phyloP scores from a whole-genome alignment of 2,888 invertebrate genomes.

The Torymus texanus region DNA sequence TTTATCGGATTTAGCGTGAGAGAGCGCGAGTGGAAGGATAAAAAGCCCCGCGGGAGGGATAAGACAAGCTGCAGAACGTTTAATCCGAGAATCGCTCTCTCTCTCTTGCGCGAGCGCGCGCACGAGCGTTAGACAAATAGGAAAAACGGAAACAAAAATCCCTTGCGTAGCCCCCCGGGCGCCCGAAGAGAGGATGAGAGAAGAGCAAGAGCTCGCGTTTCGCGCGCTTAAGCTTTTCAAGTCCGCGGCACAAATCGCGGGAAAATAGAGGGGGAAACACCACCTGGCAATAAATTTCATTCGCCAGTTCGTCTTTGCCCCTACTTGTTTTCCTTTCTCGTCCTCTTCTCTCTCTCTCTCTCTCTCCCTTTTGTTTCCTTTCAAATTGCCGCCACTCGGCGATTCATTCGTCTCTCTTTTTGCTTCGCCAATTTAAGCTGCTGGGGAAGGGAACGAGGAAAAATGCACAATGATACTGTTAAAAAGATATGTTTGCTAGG shows the following conservation, averaged over 20 bases:
- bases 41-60: conserved; percentile 8
- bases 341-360: conserved; percentile 34
- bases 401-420: conserved; percentile 40
- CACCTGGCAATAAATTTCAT: conserved; percentile 61
- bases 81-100: conserved; percentile 54
- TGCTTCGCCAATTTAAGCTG: conserved; percentile 33
- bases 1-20: conserved; percentile 40
- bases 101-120: neutral
- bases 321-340: conserved; percentile 54
- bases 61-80: conserved; percentile 58
- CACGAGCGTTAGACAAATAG: conserved; percentile 38
- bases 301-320: conserved; percentile 57
- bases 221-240: conserved; percentile 60
- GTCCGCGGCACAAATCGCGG: conserved; percentile 58
- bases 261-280: conserved; percentile 59
- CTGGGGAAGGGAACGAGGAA: neutral
- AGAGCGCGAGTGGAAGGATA: too few species aligned
- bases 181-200: conserved; percentile 34
- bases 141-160: conserved; percentile 44
- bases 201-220: conserved; percentile 51
- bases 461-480: conserved; percentile 18
- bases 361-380: conserved; percentile 30
- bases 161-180: neutral
- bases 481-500: conserved; percentile 18
- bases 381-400: conserved; percentile 30